Base-by-base conservation (phyloP, 2,797 vertebrate species). In the Cryptoprocta ferox region DNA sequence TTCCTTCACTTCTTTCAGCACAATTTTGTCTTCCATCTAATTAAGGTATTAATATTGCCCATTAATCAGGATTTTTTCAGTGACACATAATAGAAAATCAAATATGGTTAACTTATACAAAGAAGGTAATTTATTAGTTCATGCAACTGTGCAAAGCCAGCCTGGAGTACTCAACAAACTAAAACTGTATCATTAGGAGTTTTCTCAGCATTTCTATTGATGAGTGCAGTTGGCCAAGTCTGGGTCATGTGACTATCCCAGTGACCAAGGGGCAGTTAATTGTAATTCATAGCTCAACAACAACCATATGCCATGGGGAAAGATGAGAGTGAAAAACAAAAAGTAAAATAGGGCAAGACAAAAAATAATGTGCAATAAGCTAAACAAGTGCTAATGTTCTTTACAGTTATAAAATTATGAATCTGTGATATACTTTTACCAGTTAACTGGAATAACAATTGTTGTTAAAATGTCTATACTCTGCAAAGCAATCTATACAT, bases 1-100 rank as follows among this genome's bases (percentile, higher is more conserved):
- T 90, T 65, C 32, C 65, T 93, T 82, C 61, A 81, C 8, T 97
- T 89, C 11, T 66, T 32, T 85, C 16, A 97, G 35, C 28, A 79
- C n/a, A 93, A 14, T 89, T 96, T 83, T 87, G 80, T 84, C 12
- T 86, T 66, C 39, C 80, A n/a, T 88, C 81, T 87, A 95, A 89
- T 50, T 59, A 93, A 93, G 21, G 10, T 65, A 94, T 78, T 85
- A 59, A 65, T 89, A 79, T 59, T 82, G 24, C 7, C 53, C 3
- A 73, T 88, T 80, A 81, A 88, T 94, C 78, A 66, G 6, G 16
- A 84, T 76, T 32, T 1, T 83, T 92, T 94, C 19, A 78, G 59
- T 83, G 95, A 42, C 0, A 83, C 39, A 79, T 19, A 21, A 87
- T 48, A 85, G 68, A 93, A 97, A 82, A 93, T 89, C 63, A 95